Conservation (phyloP, 2,888 invertebrate species). For the Omphaloscelis lunosa region DNA sequence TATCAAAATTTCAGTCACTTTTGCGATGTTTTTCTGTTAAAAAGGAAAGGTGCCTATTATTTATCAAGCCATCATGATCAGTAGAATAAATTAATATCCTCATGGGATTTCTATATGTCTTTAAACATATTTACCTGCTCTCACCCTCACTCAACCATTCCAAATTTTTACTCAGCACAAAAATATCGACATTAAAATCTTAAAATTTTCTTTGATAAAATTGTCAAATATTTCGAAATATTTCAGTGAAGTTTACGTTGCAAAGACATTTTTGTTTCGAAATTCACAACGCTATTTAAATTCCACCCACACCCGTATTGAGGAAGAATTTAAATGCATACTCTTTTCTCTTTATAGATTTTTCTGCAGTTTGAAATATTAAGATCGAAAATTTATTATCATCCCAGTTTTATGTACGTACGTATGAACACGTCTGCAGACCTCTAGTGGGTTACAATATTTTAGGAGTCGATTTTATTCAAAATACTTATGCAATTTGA, state of each 20-base stretch:
- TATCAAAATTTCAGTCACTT: background rate
- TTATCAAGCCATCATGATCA: background rate
- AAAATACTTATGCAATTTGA: background rate
- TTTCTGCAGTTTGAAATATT: constrained; percentile 20
- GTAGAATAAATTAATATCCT: background rate
- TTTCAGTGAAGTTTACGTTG: background rate
- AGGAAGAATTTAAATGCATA: constrained; percentile 12
- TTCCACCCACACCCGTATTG: constrained; percentile 4
- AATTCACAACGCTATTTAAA: constrained; percentile 13
- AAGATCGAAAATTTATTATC: background rate
- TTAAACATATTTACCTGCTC: background rate
- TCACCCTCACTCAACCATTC: background rate
- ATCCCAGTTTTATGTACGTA: background rate
- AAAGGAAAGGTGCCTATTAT: background rate
- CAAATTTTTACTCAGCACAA: background rate
- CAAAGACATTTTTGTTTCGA: constrained; percentile 13
- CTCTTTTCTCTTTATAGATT: background rate
- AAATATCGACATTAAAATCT: background rate
- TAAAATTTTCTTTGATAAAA: background rate
- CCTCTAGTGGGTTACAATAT: background rate
- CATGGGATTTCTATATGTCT: background rate
- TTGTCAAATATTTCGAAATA: constrained; percentile 8
- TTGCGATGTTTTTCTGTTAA: background rate
- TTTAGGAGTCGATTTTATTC: background rate
- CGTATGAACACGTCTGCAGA: background rate